Evolutionary conservation across 2,113 vertebrate genomes (phyloP).

Genomic region (Phyllopteryx taeniolatus): DNA sequence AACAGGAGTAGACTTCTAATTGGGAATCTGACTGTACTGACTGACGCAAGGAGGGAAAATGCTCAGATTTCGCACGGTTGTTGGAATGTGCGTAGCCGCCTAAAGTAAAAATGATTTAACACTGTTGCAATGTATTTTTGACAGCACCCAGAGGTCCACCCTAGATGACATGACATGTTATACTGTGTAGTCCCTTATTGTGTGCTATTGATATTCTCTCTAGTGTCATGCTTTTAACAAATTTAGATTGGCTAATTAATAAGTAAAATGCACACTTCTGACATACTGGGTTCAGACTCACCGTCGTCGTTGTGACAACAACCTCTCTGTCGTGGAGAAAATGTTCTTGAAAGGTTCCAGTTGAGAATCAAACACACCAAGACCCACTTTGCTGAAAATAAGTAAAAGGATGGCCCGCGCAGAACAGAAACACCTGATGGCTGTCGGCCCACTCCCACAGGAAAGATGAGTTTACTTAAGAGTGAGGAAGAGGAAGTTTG

Average conservation of each 20-base stretch:
- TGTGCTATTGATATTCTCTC: conserved; percentile 33
- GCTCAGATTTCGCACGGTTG: neutral
- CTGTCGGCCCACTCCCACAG: conserved; percentile 18
- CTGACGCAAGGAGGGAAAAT: neutral
- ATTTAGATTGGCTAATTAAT: neutral
- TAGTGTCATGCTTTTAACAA: neutral
- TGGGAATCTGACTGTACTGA: neutral
- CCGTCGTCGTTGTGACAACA: neutral
- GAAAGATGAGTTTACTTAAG: conserved; percentile 39
- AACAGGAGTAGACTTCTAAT: neutral
- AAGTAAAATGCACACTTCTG: neutral
- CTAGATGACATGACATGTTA: neutral
- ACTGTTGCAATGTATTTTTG: neutral
- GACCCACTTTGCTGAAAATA: neutral
- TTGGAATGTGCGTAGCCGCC: neutral
- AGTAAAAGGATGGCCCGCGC: conserved; percentile 5
- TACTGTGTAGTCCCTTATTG: conserved; percentile 5
- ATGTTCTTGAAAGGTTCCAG: neutral
- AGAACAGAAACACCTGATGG: conserved; percentile 20
- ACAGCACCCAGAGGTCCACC: neutral
- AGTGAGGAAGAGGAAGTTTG: conserved; percentile 36
- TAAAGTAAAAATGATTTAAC: neutral
- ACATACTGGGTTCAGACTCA: neutral
- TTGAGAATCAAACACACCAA: neutral
- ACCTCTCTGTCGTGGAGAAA: neutral